Evolutionary conservation across 2,888 invertebrate genomes (phyloP).

Genomic region (Lutraria lutraria): DNA sequence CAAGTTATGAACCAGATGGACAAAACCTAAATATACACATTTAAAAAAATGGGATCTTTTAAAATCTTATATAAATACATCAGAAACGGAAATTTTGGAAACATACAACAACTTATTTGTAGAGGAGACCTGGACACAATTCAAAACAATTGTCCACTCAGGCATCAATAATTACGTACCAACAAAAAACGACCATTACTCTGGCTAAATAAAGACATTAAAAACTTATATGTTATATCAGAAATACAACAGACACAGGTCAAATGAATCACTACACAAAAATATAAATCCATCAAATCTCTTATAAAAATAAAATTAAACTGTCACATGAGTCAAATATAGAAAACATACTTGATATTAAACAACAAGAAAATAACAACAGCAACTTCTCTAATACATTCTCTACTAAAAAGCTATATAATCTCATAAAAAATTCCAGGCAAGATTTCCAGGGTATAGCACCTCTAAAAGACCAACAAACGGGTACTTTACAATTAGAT

Average conservation of each 20-base stretch:
- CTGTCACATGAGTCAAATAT: too few relatives aligned
- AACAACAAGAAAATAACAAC: not conserved
- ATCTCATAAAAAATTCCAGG: too few relatives aligned
- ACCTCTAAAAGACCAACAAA: constrained; percentile 23
- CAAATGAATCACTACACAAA: too few relatives aligned
- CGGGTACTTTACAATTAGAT: too few relatives aligned
- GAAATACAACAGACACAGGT: not conserved
- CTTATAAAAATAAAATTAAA: constrained; percentile 3
- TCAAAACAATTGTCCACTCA: not conserved
- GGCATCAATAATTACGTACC: constrained; percentile 11
- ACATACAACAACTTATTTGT: not conserved
- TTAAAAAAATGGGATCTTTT: not conserved
- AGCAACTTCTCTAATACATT: not conserved
- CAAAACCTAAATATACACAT: not conserved
- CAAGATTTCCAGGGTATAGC: too few relatives aligned
- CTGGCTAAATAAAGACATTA: too few relatives aligned
- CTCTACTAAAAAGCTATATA: constrained; percentile 28
- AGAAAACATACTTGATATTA: constrained; percentile 36
- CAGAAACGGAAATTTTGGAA: not conserved
- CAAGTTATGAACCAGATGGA: too few relatives aligned
- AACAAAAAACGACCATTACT: too few relatives aligned
- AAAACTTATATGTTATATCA: not conserved
- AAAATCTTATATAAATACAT: too few relatives aligned
- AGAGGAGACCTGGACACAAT: not conserved
- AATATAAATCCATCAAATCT: too few relatives aligned